Conservation (phyloP, 35 echinoderm and acorn worm species). For the Acanthaster planci region DNA sequence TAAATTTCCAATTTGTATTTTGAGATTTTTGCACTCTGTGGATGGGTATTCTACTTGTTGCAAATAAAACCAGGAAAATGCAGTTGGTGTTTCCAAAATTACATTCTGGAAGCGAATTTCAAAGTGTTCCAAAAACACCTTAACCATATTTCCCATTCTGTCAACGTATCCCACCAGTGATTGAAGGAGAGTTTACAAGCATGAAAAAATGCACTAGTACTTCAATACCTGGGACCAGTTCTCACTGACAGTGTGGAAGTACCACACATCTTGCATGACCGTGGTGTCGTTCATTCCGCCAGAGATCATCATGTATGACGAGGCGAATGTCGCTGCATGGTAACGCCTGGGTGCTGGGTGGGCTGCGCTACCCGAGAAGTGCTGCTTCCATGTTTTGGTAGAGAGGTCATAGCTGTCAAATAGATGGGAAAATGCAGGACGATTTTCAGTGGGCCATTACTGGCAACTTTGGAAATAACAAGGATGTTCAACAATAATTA, state of each 20-base stretch:
- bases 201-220: too few relatives aligned
- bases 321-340: constrained; percentile 54
- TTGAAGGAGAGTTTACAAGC: too few relatives aligned
- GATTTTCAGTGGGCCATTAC: background rate
- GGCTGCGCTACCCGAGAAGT: background rate
- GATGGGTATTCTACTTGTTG: too few relatives aligned
- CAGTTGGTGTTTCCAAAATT: too few relatives aligned
- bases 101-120: too few relatives aligned
- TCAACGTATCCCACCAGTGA: too few relatives aligned
- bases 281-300: constrained; percentile 68
- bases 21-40: too few relatives aligned
- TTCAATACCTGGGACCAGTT: constrained; percentile 67
- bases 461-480: too few relatives aligned
- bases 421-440: background rate
- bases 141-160: too few relatives aligned
- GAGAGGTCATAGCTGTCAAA: constrained; percentile 62
- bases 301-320: constrained; percentile 45
- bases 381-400: constrained; percentile 48
- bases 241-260: constrained; percentile 19
- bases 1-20: background rate
- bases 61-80: too few relatives aligned
- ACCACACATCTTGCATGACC: constrained; percentile 73
- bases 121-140: too few relatives aligned
- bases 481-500: too few relatives aligned
- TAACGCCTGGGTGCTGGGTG: constrained; percentile 54